Conservation (phyloP, 2,113 vertebrate species). For the Miniopterus natalensis region DNA sequence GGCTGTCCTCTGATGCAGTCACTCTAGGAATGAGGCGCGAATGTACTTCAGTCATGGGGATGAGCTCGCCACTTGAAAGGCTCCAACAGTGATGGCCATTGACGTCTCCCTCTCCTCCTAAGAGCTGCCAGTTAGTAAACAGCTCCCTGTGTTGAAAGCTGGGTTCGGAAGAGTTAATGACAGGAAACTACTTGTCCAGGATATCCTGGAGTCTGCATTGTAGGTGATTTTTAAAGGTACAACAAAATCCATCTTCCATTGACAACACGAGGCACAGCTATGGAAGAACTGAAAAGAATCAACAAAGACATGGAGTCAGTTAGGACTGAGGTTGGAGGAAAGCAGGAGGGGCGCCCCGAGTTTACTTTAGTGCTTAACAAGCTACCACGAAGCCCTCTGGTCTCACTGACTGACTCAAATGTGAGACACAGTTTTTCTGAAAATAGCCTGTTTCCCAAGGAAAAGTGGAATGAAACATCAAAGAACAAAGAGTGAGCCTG, state of each 20-base stretch:
- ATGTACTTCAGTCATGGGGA: neutral
- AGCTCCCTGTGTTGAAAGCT: neutral
- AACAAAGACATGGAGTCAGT: constrained; percentile 88
- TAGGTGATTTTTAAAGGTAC: constrained; percentile 22
- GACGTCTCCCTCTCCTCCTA: neutral
- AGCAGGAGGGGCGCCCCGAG: constrained; percentile 85
- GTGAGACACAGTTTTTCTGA: neutral
- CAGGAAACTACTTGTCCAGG: neutral
- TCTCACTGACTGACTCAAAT: neutral
- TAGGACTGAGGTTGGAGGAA: constrained; percentile 86
- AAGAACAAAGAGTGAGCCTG: neutral
- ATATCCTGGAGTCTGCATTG: neutral
- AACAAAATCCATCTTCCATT: neutral
- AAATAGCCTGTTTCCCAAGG: neutral
- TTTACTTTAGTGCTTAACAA: constrained; percentile 70
- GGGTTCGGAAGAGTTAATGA: neutral
- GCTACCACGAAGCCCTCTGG: neutral
- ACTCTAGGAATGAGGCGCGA: neutral
- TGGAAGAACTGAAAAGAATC: constrained; percentile 85
- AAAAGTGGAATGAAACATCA: neutral
- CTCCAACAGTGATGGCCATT: neutral
- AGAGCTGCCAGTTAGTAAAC: neutral
- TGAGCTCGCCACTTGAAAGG: neutral
- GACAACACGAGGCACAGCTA: neutral
- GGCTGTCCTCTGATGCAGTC: neutral